phyloP scores from a whole-genome alignment of 1,140 invertebrate genomes.

The Calliphora vicina region DNA sequence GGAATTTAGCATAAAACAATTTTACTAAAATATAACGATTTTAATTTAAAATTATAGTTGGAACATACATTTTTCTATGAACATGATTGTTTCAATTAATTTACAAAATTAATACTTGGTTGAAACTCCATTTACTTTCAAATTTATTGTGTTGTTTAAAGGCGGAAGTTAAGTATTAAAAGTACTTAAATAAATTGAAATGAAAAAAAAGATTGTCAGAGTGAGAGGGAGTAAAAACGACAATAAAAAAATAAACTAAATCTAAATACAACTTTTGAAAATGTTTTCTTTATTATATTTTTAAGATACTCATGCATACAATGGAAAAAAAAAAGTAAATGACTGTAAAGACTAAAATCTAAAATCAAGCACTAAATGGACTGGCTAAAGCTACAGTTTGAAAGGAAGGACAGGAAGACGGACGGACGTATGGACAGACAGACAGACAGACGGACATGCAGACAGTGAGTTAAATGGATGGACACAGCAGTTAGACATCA shows the following conservation, averaged over 20 bases:
- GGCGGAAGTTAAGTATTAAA: not conserved
- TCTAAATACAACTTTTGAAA: not conserved
- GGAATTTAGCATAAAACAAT: too few relatives aligned
- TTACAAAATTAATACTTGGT: not conserved
- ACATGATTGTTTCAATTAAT: too few relatives aligned
- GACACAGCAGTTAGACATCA: not conserved
- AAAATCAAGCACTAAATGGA: not conserved
- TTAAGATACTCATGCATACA: not conserved
- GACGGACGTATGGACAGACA: not conserved
- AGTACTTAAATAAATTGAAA: constrained; percentile 1
- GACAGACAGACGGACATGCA: not conserved
- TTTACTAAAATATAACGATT: too few relatives aligned
- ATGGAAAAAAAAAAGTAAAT: not conserved
- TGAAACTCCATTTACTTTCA: not conserved
- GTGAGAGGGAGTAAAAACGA: not conserved
- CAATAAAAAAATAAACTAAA: not conserved
- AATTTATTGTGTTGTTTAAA: not conserved
- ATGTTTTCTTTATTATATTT: too few relatives aligned
- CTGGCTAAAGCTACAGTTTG: not conserved
- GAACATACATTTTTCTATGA: too few relatives aligned
- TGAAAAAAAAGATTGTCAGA: not conserved
- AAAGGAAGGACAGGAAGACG: not conserved
- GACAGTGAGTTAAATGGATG: not conserved
- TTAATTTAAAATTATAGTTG: too few relatives aligned
- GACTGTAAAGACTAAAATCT: not conserved